Evolutionary conservation across 2,797 vertebrate genomes (phyloP), one percentile per base, ranked within the genome.

Genomic region (Lemur catta): DNA sequence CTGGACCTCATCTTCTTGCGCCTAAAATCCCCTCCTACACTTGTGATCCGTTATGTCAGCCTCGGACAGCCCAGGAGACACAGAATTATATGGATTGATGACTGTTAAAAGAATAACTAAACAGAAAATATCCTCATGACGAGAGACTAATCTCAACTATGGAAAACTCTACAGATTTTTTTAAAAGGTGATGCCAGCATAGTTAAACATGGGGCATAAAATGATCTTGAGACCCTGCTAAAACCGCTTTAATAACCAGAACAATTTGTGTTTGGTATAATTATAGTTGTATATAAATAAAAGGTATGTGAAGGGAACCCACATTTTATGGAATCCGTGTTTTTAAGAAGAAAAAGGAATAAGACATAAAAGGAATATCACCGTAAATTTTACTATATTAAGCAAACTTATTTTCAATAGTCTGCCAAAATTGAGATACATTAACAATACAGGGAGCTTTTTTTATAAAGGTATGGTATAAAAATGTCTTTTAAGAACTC

Each of bases 241-340:
- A 90, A 92, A 63, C 5, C 24, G 72, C 38, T 61, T 95, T 28
- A 84, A 94, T 41, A 89, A 88, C 63, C 14, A 93, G 33, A 88
- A 38, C 1, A 80, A n/a, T 41, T 50, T 90, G 10, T n/a, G 38
- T 63, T 85, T 89, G 6, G 18, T 35, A 63, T 89, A 76, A 89
- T 81, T 55, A 93, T 15, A 85, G 78, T 41, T 89, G 3, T 59
- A 75, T 30, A 33, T 57, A 91, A 96, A 91, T 94, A 87, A 61
- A 35, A 79, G 0, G 9, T 87, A 3, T 75, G 63, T 52, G n/a
- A 84, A 1, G 84, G 15, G n/a, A 75, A 88, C 4, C 15, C 9
- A 13, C 38, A 15, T 65, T 93, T 91, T 93, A 72, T 26, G 6
- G 6, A 79, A 89, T 12, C 4, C 33, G 46, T 74, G 33, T 74